Conservation (phyloP, 2,113 vertebrate species). For the Percina caprodes region DNA sequence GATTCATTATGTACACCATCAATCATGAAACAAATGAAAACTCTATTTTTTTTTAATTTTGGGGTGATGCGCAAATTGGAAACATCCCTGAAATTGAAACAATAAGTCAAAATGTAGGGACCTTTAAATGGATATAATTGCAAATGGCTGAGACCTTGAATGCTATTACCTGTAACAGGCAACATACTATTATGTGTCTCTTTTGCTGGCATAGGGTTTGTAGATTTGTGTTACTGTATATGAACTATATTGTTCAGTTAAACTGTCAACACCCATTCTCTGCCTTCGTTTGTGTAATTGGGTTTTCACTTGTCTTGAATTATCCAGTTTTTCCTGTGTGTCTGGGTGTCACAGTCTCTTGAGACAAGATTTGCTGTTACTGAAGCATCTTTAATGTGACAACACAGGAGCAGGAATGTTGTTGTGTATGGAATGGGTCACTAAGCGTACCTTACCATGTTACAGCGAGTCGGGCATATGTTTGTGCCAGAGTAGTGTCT, state of each 20-base stretch:
- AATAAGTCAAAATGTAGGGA: neutral
- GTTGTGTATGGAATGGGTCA: constrained; percentile 64
- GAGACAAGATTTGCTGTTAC: constrained; percentile 45
- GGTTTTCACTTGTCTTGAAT: constrained; percentile 34
- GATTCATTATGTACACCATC: constrained; percentile 36
- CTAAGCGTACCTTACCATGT: constrained; percentile 57
- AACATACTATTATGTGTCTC: constrained; percentile 3
- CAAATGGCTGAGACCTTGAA: constrained; percentile 13
- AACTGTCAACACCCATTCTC: neutral
- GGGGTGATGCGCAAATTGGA: neutral
- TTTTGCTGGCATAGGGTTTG: neutral
- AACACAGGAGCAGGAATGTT: constrained; percentile 32
- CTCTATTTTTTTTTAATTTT: neutral
- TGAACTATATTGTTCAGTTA: neutral
- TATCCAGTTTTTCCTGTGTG: constrained; percentile 20
- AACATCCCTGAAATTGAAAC: constrained; percentile 10
- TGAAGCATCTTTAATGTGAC: constrained; percentile 58
- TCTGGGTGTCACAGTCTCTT: constrained; percentile 39
- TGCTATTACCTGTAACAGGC: neutral
- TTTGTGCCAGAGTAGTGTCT: constrained; percentile 62
- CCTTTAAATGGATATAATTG: neutral
- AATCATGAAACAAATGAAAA: constrained; percentile 11
- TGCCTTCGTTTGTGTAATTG: constrained; percentile 22
- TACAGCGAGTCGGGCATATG: constrained; percentile 71
- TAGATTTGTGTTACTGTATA: neutral